Conservation (phyloP, 2,888 invertebrate species). For the Eupeodes latifasciatus region DNA sequence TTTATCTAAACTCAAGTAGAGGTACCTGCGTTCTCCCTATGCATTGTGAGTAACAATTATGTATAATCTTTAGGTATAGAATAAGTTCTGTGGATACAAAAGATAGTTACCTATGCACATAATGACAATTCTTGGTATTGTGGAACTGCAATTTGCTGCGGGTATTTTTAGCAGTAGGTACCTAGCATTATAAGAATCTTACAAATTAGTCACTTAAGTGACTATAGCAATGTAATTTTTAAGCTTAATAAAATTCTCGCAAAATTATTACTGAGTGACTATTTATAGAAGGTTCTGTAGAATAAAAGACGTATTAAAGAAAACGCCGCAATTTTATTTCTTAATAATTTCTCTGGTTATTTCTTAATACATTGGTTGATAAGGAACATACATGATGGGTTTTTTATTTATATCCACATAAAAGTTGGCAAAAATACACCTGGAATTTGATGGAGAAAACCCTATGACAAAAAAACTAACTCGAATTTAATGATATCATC, state of each 20-base stretch:
- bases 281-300: background rate
- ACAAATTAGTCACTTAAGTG: conserved; percentile 2
- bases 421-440: too few species aligned
- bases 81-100: too few species aligned
- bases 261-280: background rate
- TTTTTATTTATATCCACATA: too few species aligned
- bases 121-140: background rate
- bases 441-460: too few species aligned
- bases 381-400: background rate
- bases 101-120: background rate
- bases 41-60: too few species aligned
- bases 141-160: background rate
- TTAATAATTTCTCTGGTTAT: background rate
- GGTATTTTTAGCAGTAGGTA: conserved; percentile 1
- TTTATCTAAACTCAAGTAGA: too few species aligned
- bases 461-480: too few species aligned
- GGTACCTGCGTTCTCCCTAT: too few species aligned
- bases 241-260: background rate
- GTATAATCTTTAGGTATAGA: too few species aligned
- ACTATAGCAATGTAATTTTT: background rate
- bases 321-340: background rate
- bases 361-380: background rate
- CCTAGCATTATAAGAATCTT: background rate
- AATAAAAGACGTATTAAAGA: background rate
- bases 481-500: too few species aligned